A percentile compares a stretch with the other conserved stretches of the same genome.
phyloP scores from a whole-genome alignment of 2,113 vertebrate species.

The Thermophis baileyi region DNA sequence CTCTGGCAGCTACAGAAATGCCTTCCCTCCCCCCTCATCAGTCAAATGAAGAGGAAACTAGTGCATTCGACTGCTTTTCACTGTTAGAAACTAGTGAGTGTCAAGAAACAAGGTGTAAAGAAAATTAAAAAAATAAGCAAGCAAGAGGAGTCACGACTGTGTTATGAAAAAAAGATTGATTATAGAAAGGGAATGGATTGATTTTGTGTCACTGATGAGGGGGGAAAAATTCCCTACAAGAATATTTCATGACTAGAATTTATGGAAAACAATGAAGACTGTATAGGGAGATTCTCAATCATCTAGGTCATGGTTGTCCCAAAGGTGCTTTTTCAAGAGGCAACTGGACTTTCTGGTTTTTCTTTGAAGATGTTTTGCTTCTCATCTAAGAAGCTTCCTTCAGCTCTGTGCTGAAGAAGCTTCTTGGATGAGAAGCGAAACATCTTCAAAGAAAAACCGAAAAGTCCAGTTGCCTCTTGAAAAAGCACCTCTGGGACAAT shows the following conservation, averaged over 20 bases:
- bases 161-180: not conserved
- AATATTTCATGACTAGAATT: not conserved
- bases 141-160: not conserved
- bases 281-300: too few species aligned
- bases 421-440: too few species aligned
- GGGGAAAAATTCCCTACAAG: not conserved
- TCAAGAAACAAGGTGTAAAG: not conserved
- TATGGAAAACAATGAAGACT: not conserved
- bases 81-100: not conserved
- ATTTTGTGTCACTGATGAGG: not conserved
- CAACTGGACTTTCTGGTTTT: too few species aligned
- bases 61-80: conserved; percentile 10
- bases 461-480: too few species aligned
- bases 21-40: not conserved
- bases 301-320: too few species aligned
- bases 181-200: not conserved
- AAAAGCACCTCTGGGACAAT: not conserved
- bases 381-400: too few species aligned
- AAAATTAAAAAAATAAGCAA: not conserved
- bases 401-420: too few species aligned
- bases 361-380: too few species aligned
- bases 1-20: not conserved
- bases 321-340: too few species aligned
- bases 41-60: not conserved
- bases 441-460: too few species aligned